Conservation (phyloP, 2,888 invertebrate species). For the Agrotis segetum region DNA sequence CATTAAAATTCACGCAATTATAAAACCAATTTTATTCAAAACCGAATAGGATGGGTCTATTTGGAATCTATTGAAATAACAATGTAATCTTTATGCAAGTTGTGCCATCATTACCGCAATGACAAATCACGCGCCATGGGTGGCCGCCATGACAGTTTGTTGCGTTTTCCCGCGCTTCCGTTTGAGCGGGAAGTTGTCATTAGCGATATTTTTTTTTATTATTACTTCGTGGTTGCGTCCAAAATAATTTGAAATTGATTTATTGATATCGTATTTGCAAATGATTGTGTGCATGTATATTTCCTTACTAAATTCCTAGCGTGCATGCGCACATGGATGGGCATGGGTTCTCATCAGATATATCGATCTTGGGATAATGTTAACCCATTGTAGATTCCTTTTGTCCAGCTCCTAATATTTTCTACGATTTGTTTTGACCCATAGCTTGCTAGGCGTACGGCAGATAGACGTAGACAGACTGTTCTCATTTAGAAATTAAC, state of each 20-base stretch:
- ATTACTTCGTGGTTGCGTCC: conserved; percentile 37
- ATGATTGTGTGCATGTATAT: neutral
- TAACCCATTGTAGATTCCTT: too few species aligned
- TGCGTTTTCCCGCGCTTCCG: conserved; percentile 73
- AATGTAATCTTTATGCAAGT: conserved; percentile 56
- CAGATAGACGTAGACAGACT: too few species aligned
- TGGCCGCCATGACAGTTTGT: conserved; percentile 82
- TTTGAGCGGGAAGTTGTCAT: conserved; percentile 76
- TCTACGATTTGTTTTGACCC: too few species aligned
- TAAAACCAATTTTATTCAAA: conserved; percentile 23
- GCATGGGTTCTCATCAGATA: too few species aligned
- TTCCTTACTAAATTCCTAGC: too few species aligned
- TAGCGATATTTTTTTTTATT: conserved; percentile 64
- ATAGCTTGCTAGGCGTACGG: too few species aligned
- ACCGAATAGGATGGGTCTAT: neutral
- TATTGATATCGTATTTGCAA: conserved; percentile 19
- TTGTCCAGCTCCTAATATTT: too few species aligned
- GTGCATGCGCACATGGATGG: too few species aligned
- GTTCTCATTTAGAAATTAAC: too few species aligned
- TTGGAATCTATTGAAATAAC: conserved; percentile 43
- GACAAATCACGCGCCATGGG: conserved; percentile 84
- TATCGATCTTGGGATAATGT: too few species aligned
- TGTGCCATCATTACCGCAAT: conserved; percentile 74
- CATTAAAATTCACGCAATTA: conserved; percentile 30
- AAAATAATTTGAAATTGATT: conserved; percentile 36